These are phyloP conservation scores for Cyphomyrus discorhynchus DNA, from an alignment of 2,113 vertebrate genomes.

Conservation along the genomic window DNA sequence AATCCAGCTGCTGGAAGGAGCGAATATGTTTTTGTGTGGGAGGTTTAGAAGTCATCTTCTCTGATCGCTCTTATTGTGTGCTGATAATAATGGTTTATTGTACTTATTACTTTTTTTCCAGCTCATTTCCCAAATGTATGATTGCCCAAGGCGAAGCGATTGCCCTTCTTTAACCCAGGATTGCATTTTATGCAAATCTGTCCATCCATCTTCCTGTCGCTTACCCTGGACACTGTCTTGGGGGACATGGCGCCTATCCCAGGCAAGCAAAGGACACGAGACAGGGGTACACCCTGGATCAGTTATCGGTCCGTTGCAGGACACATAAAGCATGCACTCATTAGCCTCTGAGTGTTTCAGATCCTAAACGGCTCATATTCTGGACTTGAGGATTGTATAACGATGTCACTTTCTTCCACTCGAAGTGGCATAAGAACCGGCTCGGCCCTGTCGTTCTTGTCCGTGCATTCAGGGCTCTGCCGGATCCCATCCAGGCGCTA, in stretches of 20 bases:
- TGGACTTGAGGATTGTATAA: neutral
- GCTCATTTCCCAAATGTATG: conserved; percentile 1
- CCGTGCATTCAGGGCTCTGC: neutral
- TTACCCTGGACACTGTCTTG: neutral
- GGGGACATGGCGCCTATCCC: neutral
- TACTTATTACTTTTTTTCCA: conserved; percentile 16
- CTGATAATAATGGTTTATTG: conserved; percentile 15
- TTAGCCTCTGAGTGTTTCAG: neutral
- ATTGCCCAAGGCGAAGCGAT: neutral
- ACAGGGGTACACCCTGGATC: neutral
- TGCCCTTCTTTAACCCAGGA: neutral
- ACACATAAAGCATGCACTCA: neutral
- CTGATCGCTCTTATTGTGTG: neutral
- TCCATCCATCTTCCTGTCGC: neutral
- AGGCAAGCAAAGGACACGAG: neutral
- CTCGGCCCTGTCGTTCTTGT: neutral
- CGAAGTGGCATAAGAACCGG: neutral
- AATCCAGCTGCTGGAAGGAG: neutral
- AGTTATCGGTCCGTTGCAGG: neutral
- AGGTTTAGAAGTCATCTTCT: neutral
- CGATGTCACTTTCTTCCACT: neutral
- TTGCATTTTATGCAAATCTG: conserved; percentile 2
- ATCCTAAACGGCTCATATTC: neutral
- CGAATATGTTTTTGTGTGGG: neutral
- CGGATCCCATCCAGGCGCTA: neutral